These are phyloP conservation scores for Mungos mungo DNA, from an alignment of 2,113 vertebrate species.

Conservation along the genomic window DNA sequence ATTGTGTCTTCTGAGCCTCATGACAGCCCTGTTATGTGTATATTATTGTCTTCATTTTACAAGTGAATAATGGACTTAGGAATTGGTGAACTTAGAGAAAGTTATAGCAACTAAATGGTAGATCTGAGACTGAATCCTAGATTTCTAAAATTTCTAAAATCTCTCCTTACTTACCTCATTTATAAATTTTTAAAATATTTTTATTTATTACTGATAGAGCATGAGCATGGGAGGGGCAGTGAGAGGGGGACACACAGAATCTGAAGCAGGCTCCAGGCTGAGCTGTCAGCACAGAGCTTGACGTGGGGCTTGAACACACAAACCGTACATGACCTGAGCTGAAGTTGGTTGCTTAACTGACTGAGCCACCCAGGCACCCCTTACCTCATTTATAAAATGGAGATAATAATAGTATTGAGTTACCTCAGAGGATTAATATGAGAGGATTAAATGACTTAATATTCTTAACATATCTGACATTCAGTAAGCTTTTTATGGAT, in stretches of 20 bases:
- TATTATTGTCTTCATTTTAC: constrained; percentile 8
- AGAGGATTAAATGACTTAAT: not conserved
- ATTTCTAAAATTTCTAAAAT: not conserved
- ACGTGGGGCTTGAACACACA: no score
- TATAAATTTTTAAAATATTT: not conserved
- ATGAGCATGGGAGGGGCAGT: no score
- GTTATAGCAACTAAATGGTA: not conserved
- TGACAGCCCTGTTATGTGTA: not conserved
- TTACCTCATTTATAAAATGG: not conserved
- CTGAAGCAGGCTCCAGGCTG: no score
- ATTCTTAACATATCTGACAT: not conserved
- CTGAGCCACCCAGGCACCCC: not conserved
- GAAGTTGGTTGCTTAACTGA: no score
- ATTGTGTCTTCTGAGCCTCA: not conserved
- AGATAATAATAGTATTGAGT: not conserved
- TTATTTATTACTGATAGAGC: no score
- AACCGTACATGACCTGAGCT: no score
- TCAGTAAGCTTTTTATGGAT: not conserved
- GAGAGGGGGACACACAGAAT: no score
- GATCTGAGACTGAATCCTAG: not conserved
- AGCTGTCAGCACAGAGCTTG: no score
- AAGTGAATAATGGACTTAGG: not conserved
- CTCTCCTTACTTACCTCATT: not conserved
- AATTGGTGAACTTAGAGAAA: not conserved
- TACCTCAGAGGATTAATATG: not conserved